phyloP scores from a whole-genome alignment of 2,113 vertebrate genomes.

The Macroglossus sobrinus region DNA sequence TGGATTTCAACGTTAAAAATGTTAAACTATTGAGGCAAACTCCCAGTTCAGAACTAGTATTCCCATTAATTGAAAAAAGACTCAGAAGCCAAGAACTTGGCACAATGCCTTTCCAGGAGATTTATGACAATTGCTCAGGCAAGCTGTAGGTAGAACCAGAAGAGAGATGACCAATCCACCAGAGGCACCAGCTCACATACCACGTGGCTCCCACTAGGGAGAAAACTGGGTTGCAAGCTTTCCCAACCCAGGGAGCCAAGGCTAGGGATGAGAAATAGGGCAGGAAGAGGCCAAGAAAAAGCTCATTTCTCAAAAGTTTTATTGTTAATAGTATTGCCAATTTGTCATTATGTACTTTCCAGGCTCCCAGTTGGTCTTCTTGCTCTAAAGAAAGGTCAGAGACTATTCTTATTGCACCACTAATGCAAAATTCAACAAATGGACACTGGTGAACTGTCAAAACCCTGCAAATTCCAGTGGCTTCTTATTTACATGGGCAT shows the following conservation, averaged over 20 bases:
- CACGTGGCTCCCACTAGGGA: neutral
- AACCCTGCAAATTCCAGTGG: constrained; percentile 14
- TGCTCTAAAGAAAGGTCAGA: constrained; percentile 48
- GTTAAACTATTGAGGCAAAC: neutral
- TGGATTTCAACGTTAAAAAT: neutral
- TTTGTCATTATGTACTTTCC: constrained; percentile 37
- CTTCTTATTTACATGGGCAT: constrained; percentile 48
- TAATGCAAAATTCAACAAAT: constrained; percentile 57
- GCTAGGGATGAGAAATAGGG: neutral
- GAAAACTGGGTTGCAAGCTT: neutral
- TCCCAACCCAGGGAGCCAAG: neutral
- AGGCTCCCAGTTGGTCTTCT: constrained; percentile 16
- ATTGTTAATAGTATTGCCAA: constrained; percentile 32
- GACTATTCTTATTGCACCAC: neutral
- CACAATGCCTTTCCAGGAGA: neutral
- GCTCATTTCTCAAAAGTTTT: constrained; percentile 38
- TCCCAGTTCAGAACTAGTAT: neutral
- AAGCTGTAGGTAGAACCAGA: neutral
- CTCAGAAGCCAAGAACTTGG: neutral
- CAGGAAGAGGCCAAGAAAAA: neutral
- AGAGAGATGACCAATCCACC: neutral
- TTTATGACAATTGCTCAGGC: neutral
- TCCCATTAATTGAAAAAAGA: neutral
- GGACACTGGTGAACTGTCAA: constrained; percentile 54
- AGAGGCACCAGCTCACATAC: neutral